These are phyloP conservation scores for Plebejus argus DNA, from an alignment of 2,888 invertebrate species.

Conservation along the genomic window DNA sequence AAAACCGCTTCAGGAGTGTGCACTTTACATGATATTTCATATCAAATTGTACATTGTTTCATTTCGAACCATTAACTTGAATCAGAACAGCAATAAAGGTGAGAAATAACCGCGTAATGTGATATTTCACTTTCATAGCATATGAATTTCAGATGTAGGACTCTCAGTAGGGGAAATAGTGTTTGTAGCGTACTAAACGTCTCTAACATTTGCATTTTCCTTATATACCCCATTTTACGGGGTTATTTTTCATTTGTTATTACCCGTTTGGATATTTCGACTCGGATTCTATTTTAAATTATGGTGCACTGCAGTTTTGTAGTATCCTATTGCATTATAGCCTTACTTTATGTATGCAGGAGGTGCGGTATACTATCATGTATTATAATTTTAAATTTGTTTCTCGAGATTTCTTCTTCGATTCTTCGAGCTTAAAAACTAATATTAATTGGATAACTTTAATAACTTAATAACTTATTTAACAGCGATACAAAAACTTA, in stretches of 20 bases:
- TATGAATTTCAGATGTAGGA: constrained; percentile 28
- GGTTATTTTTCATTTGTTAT: constrained; percentile 16
- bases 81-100: constrained; percentile 39
- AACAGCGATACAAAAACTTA: not conserved
- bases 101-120: constrained; percentile 34
- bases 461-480: no score
- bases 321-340: constrained; percentile 6
- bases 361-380: not conserved
- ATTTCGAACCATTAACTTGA: constrained; percentile 39
- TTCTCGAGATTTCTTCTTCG: not conserved
- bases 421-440: not conserved
- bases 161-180: constrained; percentile 26
- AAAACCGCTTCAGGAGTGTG: constrained; percentile 4
- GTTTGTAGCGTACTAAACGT: constrained; percentile 28
- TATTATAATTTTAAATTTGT: not conserved
- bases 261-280: constrained; percentile 23
- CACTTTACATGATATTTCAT: constrained; percentile 35
- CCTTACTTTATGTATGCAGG: not conserved
- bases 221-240: constrained; percentile 18
- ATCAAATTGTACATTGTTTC: constrained; percentile 34
- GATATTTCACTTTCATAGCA: constrained; percentile 31
- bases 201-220: constrained; percentile 27
- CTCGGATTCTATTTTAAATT: constrained; percentile 10
- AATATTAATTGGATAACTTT: not conserved
- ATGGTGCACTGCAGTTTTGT: constrained; percentile 17